Percentiles rank a stretch among this genome's conserved stretches.
phyloP scores from a whole-genome alignment of 2,888 invertebrate genomes.

The Merodon equestris region DNA sequence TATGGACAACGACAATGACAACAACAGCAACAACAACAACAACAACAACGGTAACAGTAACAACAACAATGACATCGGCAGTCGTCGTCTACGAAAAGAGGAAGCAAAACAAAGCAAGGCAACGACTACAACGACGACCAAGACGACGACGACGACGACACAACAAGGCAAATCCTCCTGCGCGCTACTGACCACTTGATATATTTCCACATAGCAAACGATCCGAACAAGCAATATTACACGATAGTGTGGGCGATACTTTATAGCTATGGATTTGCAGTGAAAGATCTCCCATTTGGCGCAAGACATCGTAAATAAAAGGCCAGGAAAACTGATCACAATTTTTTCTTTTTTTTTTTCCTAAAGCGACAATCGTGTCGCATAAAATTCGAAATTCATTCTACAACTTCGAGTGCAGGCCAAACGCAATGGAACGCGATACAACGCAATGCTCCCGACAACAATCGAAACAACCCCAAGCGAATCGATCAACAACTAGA shows the following conservation, averaged over 20 bases:
- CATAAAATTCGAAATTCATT: conserved; percentile 66
- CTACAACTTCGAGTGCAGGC: conserved; percentile 14
- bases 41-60: conserved; percentile 11
- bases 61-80: conserved; percentile 34
- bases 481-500: background rate
- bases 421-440: conserved; percentile 24
- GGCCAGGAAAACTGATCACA: conserved; percentile 65
- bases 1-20: conserved; percentile 48
- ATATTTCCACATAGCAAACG: conserved; percentile 69
- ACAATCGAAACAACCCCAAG: no score
- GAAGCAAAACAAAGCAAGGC: conserved; percentile 62
- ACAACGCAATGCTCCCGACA: no score
- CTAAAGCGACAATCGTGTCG: conserved; percentile 65
- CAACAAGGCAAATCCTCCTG: conserved; percentile 66
- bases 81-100: conserved; percentile 58
- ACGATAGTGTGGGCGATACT: conserved; percentile 70
- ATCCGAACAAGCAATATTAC: conserved; percentile 70
- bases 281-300: conserved; percentile 66
- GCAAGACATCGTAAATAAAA: conserved; percentile 68
- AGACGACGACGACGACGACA: conserved; percentile 12
- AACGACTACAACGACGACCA: background rate
- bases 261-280: conserved; percentile 68
- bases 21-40: conserved; percentile 38
- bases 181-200: conserved; percentile 71
- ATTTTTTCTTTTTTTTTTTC: no score